Percentiles rank a stretch among this genome's conserved stretches.
Conservation (phyloP, 2,113 vertebrate species). For the Odocoileus hemionus region DNA sequence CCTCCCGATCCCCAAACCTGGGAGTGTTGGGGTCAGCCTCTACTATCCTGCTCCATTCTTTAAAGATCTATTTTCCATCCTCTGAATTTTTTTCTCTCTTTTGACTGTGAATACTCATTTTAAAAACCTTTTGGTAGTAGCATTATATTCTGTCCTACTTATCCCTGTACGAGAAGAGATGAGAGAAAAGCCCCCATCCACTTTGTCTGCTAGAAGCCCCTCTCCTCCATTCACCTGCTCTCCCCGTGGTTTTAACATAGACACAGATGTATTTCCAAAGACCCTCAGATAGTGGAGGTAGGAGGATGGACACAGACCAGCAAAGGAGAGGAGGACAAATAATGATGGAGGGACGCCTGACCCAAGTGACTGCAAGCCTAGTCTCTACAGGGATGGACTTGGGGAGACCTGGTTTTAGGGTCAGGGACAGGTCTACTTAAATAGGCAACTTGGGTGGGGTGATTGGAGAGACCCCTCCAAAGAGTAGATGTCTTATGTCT, state of each 20-base stretch:
- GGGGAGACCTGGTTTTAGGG: not conserved
- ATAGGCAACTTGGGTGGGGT: not conserved
- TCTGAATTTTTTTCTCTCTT: not conserved
- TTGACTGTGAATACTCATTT: not conserved
- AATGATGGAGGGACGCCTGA: fast-evolving
- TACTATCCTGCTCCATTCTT: not conserved
- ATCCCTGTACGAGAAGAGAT: not conserved
- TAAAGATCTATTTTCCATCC: not conserved
- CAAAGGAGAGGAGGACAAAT: no score
- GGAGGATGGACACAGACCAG: not conserved
- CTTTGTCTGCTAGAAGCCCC: not conserved
- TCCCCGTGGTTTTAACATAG: not conserved
- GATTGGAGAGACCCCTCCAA: not conserved
- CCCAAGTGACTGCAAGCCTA: not conserved
- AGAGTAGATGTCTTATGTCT: fast-evolving
- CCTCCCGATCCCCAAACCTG: not conserved
- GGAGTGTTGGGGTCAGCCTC: not conserved
- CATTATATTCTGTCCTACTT: not conserved
- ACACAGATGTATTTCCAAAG: not conserved
- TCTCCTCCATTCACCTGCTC: not conserved
- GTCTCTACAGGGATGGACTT: not conserved
- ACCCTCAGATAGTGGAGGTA: not conserved
- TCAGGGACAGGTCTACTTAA: not conserved
- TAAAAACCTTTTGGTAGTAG: not conserved
- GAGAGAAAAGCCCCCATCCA: not conserved